Conservation (phyloP, 2,113 vertebrate species). For the Myrmecobius fasciatus region DNA sequence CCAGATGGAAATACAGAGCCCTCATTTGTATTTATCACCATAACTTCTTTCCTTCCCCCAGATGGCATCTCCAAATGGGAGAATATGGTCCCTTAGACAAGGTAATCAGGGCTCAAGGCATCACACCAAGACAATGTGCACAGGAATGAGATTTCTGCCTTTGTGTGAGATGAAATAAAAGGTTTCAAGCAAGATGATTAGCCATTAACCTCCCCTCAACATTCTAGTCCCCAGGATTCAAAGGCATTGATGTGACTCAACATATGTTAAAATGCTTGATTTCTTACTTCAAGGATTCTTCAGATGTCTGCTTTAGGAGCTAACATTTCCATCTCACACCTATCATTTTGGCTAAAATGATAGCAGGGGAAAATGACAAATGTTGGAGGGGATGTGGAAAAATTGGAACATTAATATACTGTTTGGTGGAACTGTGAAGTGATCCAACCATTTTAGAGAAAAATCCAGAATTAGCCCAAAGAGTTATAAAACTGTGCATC, state of each 20-base stretch:
- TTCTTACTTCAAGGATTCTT: neutral
- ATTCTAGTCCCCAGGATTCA: neutral
- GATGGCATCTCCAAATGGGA: neutral
- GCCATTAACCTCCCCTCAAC: neutral
- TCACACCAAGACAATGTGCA: neutral
- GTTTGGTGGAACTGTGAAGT: neutral
- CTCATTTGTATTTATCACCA: neutral
- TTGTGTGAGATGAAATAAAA: neutral
- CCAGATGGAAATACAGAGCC: neutral
- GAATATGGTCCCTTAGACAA: neutral
- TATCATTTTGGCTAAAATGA: neutral
- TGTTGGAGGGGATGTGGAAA: neutral
- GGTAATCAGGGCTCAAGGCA: neutral
- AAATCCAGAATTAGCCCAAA: neutral
- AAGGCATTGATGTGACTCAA: too few relatives aligned
- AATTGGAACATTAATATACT: neutral
- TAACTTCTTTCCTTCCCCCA: neutral
- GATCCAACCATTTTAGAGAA: neutral
- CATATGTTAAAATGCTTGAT: neutral
- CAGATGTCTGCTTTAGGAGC: neutral
- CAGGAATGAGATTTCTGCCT: neutral
- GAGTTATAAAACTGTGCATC: neutral
- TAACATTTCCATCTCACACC: neutral
- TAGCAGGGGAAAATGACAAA: neutral
- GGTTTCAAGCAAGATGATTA: fast-evolving